A percentile compares a stretch with the other conserved stretches of the same genome.
These are phyloP conservation scores for Syrmaticus mikado DNA, from an alignment of 2,113 vertebrate species.

Conservation along the genomic window DNA sequence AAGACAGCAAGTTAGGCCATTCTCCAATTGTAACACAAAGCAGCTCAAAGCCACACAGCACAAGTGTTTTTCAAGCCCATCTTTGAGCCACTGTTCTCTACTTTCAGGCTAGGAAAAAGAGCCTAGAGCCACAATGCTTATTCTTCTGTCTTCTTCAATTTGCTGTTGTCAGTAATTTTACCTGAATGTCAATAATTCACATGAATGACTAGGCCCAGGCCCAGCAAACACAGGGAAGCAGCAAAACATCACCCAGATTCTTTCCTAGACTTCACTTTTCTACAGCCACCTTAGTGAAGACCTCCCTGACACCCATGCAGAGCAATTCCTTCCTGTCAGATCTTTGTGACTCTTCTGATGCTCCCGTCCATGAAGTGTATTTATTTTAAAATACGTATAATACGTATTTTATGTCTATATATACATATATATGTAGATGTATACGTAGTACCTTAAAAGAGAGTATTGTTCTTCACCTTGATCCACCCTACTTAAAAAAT, in stretches of 20 bases:
- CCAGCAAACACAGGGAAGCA: background rate
- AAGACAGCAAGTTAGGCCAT: background rate
- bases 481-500: background rate
- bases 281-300: background rate
- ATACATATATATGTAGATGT: too few species aligned
- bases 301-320: background rate
- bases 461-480: background rate
- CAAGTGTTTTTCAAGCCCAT: background rate
- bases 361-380: too few species aligned
- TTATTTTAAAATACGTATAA: too few species aligned
- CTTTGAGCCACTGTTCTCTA: rapidly evolving
- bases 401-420: too few species aligned
- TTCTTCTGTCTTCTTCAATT: background rate
- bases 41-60: background rate
- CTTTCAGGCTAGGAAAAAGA: background rate
- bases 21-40: background rate
- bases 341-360: background rate
- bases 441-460: background rate
- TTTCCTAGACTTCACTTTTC: background rate
- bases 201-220: background rate
- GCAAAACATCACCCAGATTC: background rate
- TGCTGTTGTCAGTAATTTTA: background rate
- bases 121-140: background rate
- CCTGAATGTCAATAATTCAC: too few species aligned
- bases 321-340: background rate